A percentile compares a stretch with the other conserved stretches of the same genome.
Evolutionary conservation across 2,888 invertebrate genomes (phyloP).

Genomic region (Drosophila greeni): DNA sequence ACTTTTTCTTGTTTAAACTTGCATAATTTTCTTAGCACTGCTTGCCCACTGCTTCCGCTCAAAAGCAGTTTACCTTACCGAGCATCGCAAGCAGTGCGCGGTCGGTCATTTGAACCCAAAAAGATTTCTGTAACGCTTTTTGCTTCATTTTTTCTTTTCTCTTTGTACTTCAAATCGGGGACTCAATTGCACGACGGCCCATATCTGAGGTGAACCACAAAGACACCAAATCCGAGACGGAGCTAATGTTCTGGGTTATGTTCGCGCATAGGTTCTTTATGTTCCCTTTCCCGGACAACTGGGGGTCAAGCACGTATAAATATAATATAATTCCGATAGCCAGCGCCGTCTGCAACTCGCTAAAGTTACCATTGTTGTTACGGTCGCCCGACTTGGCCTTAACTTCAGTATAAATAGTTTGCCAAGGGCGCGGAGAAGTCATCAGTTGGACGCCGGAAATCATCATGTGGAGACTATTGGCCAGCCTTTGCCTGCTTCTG

Average conservation of each 20-base stretch:
- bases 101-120: not conserved
- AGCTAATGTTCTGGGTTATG: conserved; percentile 4
- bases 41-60: no score
- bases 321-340: conserved; percentile 15
- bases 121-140: not conserved
- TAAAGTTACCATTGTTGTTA: conserved; percentile 2
- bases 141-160: not conserved
- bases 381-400: conserved; percentile 12
- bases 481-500: conserved; percentile 5
- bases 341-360: conserved; percentile 16
- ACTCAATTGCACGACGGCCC: conserved; percentile 7
- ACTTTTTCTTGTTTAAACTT: no score
- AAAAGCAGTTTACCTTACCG: not conserved
- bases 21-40: no score
- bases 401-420: conserved; percentile 26
- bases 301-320: conserved; percentile 24
- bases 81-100: conserved; percentile 4
- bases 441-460: conserved; percentile 22
- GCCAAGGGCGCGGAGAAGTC: conserved; percentile 23
- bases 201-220: conserved; percentile 1
- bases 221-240: conserved; percentile 18
- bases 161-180: not conserved
- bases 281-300: conserved; percentile 1
- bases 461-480: conserved; percentile 19
- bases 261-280: not conserved